These are phyloP conservation scores for Hippocampus comes DNA, from an alignment of 2,113 vertebrate species.

Conservation along the genomic window DNA sequence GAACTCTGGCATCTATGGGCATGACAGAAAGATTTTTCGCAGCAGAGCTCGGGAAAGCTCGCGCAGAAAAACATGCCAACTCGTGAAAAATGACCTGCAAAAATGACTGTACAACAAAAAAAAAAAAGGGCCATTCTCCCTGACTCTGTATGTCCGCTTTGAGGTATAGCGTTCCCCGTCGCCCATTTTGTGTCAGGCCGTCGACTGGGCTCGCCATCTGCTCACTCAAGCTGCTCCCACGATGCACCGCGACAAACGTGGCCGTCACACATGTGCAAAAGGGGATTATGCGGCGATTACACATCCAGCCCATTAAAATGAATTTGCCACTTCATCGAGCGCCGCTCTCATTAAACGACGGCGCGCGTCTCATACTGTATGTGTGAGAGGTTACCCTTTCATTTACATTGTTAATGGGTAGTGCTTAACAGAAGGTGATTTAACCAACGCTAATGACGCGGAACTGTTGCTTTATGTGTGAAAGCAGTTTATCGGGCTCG, in stretches of 20 bases:
- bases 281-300: conserved; percentile 27
- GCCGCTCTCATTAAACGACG: conserved; percentile 9
- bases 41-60: too few relatives aligned
- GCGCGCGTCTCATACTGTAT: conserved; percentile 2
- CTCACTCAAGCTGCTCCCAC: background rate
- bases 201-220: conserved; percentile 37
- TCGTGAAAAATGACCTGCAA: too few relatives aligned
- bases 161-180: too few relatives aligned
- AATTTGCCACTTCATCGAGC: conserved; percentile 31
- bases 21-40: too few relatives aligned
- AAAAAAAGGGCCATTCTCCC: too few relatives aligned
- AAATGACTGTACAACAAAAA: too few relatives aligned
- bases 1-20: too few relatives aligned
- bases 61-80: too few relatives aligned
- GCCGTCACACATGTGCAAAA: conserved; percentile 22
- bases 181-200: conserved; percentile 1
- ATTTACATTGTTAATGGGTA: background rate
- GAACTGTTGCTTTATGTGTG: background rate
- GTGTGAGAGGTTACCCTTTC: background rate
- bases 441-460: background rate
- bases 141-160: too few relatives aligned
- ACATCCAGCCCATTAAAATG: conserved; percentile 19
- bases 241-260: conserved; percentile 29
- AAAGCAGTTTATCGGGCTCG: background rate
- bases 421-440: background rate